Conservation (phyloP, 2,888 invertebrate species). For the Rhagium mordax region DNA sequence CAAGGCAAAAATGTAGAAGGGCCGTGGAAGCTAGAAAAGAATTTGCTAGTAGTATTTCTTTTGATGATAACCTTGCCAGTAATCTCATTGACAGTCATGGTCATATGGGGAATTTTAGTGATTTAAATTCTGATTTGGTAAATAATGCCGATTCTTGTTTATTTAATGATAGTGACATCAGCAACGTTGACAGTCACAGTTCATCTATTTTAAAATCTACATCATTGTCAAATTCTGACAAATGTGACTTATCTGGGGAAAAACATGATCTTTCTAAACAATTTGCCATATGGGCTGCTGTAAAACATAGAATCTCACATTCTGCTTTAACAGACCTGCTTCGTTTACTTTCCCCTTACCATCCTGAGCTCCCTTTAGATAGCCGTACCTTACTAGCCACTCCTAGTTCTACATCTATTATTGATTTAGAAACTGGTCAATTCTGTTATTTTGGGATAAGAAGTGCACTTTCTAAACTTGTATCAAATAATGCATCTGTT, state of each 20-base stretch:
- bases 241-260: no score
- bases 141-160: slow-evolving; percentile 5
- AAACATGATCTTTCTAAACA: no score
- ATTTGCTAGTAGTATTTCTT: slow-evolving; percentile 23
- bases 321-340: slow-evolving; percentile 40
- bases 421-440: slow-evolving; percentile 22
- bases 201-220: slow-evolving; percentile 16
- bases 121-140: slow-evolving; percentile 5
- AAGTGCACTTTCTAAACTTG: background rate
- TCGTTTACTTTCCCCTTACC: slow-evolving; percentile 27
- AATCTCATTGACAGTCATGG: no score
- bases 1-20: slow-evolving; percentile 34
- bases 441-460: slow-evolving; percentile 17
- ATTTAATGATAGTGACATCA: slow-evolving; percentile 13
- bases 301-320: slow-evolving; percentile 38
- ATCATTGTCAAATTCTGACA: no score
- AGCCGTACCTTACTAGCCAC: slow-evolving; percentile 41
- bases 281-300: slow-evolving; percentile 36
- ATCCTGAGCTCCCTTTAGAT: slow-evolving; percentile 44
- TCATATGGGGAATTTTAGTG: slow-evolving; percentile 21
- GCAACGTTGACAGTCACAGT: background rate
- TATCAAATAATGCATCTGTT: background rate
- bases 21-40: slow-evolving; percentile 31
- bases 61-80: slow-evolving; percentile 8
- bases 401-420: slow-evolving; percentile 19